Base-by-base conservation (phyloP, 2,797 vertebrate genomes). In the Anas georgica region DNA sequence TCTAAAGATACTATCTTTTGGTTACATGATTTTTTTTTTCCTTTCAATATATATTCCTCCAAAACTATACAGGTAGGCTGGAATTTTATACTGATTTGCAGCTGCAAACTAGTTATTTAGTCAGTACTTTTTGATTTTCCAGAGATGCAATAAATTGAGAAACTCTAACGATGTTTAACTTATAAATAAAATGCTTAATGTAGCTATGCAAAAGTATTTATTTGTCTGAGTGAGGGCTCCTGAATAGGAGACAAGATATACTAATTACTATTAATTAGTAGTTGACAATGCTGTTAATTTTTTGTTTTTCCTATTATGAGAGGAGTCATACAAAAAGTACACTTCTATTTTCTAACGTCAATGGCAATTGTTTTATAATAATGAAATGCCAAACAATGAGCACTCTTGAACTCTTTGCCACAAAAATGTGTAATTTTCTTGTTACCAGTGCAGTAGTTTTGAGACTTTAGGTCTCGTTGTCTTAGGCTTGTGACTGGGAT, bases 311-410 rank as follows among this genome's bases (percentile, higher is more conserved):
- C 33, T 83, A 12, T 91, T 92, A 83, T 86, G 41, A 83, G 7
- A 33, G 9, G 78, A 33, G 35, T 94, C 60, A 89, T 54, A 52
- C 73, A 91, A 60, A 77, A 95, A 94, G 7, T 90, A 85, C 69
- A 80, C 89, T 92, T 37, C 37, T 89, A 31, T 60, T 77, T 96
- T 92, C 69, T 91, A 90, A 86, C 88, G 94, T 94, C 84, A 88
- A 78, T 88, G 88, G 74, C 41, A 75, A 90, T 94, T 63, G 35
- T 74, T 84, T 69, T 91, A 25, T 87, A 95, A 93, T 62, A 95
- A 91, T 84, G 37, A 91, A 43, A 90, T 70, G 56, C 60, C 7
- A 70, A 67, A 26, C 33, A 62, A 73, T 45, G 17, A 83, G 25
- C 29, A 41, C 54, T 88, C 18, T 66, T 60, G 35, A 91, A 88